These are phyloP conservation scores for Enteromius trimaculatus DNA, from an alignment of 2,797 vertebrate genomes.

Conservation along the genomic window DNA sequence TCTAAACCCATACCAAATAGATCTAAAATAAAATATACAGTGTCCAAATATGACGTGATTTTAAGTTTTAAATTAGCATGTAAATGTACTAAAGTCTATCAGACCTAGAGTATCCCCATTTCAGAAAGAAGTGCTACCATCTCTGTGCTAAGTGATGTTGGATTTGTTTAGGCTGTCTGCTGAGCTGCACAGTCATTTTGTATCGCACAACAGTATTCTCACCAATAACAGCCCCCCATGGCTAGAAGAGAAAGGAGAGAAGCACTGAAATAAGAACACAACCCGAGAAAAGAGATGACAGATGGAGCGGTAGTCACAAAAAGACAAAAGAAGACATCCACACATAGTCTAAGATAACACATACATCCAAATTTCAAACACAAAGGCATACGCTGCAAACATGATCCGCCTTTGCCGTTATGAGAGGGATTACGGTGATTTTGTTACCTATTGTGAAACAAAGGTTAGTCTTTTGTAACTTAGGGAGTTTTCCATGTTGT, in stretches of 20 bases:
- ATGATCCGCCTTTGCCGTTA: conserved; percentile 62
- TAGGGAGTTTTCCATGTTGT: conserved; percentile 60
- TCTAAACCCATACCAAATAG: background rate
- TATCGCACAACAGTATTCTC: conserved; percentile 4
- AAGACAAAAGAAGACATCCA: conserved; percentile 45
- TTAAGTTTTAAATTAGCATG: background rate
- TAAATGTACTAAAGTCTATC: background rate
- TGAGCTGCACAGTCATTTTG: conserved; percentile 8
- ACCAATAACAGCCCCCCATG: background rate
- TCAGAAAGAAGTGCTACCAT: background rate
- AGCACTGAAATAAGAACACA: conserved; percentile 2
- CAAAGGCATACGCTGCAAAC: conserved; percentile 59
- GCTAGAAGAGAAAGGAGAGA: conserved; percentile 22
- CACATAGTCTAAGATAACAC: conserved; percentile 63
- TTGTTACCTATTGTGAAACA: conserved; percentile 67
- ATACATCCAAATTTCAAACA: conserved; percentile 62
- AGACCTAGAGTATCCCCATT: background rate
- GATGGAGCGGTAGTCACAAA: conserved; percentile 39
- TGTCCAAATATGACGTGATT: background rate
- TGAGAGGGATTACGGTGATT: conserved; percentile 62
- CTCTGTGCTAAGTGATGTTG: background rate
- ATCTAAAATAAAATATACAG: background rate
- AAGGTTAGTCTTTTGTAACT: conserved; percentile 67
- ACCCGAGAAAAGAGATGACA: conserved; percentile 2
- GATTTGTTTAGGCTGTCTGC: background rate